Conservation (phyloP, 2,888 invertebrate species). For the Ichneumoninae sp. region DNA sequence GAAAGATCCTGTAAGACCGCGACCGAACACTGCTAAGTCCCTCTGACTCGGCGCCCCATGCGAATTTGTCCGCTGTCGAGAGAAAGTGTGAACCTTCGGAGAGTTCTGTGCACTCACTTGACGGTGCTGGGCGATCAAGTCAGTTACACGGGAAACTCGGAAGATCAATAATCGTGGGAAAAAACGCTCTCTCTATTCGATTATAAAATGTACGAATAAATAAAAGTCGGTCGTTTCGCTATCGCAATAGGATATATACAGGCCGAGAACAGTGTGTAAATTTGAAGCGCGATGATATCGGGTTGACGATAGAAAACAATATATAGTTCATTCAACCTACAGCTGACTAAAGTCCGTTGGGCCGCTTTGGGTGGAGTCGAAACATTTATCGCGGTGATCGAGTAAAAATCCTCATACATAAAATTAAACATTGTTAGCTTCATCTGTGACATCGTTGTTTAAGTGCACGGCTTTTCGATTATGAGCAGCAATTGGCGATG, state of each 20-base stretch:
- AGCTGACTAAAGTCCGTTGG: not conserved
- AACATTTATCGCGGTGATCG: not conserved
- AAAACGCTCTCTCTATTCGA: not conserved
- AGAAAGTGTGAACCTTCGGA: slow-evolving; percentile 71
- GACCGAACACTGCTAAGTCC: not conserved
- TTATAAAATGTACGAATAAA: not conserved
- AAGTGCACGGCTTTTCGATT: not conserved
- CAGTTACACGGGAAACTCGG: slow-evolving; percentile 62
- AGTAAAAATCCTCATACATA: not conserved
- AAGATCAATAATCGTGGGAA: slow-evolving; percentile 44
- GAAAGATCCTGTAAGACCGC: not conserved
- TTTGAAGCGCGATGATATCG: not conserved
- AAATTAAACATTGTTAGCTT: not conserved
- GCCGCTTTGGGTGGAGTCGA: not conserved
- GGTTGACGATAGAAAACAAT: not conserved
- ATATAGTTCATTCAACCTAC: not conserved
- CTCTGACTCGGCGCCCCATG: not conserved
- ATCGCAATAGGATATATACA: not conserved
- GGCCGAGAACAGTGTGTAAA: not conserved
- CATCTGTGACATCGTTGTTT: not conserved
- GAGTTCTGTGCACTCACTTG: slow-evolving; percentile 43
- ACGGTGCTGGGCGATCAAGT: slow-evolving; percentile 41
- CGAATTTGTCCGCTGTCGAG: not conserved
- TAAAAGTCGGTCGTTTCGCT: not conserved
- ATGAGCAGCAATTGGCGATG: not conserved